phyloP scores from a whole-genome alignment of 2,888 invertebrate genomes.

The Diarsia brunnea region DNA sequence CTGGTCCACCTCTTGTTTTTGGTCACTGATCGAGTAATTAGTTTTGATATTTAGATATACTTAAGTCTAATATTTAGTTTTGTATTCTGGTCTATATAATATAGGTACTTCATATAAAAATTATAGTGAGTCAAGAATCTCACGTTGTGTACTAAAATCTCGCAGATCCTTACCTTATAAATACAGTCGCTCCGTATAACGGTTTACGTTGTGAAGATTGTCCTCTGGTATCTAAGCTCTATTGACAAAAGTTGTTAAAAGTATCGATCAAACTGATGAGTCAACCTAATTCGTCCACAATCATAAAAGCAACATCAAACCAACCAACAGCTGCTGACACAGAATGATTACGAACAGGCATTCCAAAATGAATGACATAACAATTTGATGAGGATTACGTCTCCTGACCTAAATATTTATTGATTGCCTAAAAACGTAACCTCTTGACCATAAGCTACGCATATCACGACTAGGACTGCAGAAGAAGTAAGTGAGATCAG shows the following conservation, averaged over 20 bases:
- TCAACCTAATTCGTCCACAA: background rate
- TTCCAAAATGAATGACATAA: constrained; percentile 55
- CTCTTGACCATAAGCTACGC: background rate
- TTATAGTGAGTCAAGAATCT: too few species aligned
- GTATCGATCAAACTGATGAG: background rate
- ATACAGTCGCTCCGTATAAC: too few species aligned
- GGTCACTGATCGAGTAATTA: too few species aligned
- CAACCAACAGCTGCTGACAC: constrained; percentile 13
- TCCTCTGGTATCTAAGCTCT: too few species aligned
- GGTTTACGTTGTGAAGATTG: too few species aligned
- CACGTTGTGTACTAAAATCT: too few species aligned
- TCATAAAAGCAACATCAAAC: background rate
- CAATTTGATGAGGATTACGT: constrained; percentile 45
- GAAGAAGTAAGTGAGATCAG: background rate
- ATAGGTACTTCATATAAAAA: too few species aligned
- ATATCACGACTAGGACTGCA: background rate
- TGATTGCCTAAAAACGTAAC: constrained; percentile 44
- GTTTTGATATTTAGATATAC: too few species aligned
- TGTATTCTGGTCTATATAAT: too few species aligned
- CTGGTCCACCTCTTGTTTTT: too few species aligned
- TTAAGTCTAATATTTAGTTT: too few species aligned
- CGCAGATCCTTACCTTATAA: too few species aligned
- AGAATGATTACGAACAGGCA: constrained; percentile 32
- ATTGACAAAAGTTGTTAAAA: background rate
- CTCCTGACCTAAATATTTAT: constrained; percentile 60